These are phyloP conservation scores for Bombus haemorrhoidalis DNA, from an alignment of 1,140 invertebrate genomes.

Conservation along the genomic window DNA sequence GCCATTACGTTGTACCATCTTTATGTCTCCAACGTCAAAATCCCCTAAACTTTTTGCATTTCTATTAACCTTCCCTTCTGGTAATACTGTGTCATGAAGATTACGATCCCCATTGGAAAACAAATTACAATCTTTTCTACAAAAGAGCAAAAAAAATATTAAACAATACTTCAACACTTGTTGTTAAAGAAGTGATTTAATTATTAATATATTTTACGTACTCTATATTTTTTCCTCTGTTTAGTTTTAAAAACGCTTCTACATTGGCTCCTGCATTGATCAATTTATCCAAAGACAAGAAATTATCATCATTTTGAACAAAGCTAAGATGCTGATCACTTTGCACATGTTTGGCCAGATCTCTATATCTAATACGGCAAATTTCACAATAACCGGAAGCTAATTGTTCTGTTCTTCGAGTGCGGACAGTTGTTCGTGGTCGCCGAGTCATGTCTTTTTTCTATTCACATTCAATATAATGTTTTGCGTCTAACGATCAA, in stretches of 20 bases:
- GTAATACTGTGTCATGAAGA: constrained; percentile 71
- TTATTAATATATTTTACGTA: constrained; percentile 57
- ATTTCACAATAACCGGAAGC: constrained; percentile 89
- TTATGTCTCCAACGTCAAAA: constrained; percentile 74
- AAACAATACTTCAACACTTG: background rate
- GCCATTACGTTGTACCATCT: constrained; percentile 81
- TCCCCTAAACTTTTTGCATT: constrained; percentile 71
- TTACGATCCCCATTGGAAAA: constrained; percentile 75
- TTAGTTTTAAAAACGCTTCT: constrained; percentile 85
- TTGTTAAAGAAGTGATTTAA: background rate
- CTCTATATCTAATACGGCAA: constrained; percentile 88
- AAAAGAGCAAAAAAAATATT: background rate
- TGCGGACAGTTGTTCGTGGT: constrained; percentile 84
- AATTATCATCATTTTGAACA: constrained; percentile 88
- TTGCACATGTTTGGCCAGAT: constrained; percentile 86
- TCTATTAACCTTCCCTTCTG: constrained; percentile 71
- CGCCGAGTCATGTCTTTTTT: constrained; percentile 86
- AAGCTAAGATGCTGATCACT: constrained; percentile 88
- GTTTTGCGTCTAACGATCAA: background rate
- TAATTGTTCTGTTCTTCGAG: constrained; percentile 83
- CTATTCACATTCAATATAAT: constrained; percentile 56
- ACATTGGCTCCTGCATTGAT: constrained; percentile 86
- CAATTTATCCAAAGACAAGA: constrained; percentile 86
- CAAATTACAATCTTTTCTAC: constrained; percentile 77
- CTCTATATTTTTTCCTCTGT: constrained; percentile 78